Conservation (phyloP, 2,888 invertebrate genomes). For the Carpatolechia fugitivella region DNA sequence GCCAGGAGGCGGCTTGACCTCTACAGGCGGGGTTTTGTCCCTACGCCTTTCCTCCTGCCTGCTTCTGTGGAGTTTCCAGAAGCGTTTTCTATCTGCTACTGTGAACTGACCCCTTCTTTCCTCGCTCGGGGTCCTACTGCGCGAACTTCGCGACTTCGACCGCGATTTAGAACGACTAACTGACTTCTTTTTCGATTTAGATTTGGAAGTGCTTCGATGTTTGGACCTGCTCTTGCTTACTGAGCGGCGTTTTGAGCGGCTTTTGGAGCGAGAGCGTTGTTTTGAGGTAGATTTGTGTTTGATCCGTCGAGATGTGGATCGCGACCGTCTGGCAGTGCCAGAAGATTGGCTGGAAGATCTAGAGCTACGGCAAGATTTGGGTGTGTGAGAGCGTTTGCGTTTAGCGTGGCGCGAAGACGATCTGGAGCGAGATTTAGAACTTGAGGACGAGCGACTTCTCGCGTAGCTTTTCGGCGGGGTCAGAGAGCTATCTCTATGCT, state of each 20-base stretch:
- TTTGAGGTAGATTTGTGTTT: conserved; percentile 39
- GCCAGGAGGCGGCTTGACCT: conserved; percentile 64
- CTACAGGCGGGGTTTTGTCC: conserved; percentile 53
- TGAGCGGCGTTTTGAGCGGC: conserved; percentile 46
- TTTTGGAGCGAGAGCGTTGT: conserved; percentile 45
- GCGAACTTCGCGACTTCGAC: conserved; percentile 44
- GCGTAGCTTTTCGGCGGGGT: conserved; percentile 69
- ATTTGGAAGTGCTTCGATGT: conserved; percentile 26
- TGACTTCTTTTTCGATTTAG: conserved; percentile 35
- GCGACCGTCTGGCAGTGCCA: conserved; percentile 37
- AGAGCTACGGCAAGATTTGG: conserved; percentile 33
- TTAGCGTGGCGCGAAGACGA: conserved; percentile 41
- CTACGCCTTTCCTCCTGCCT: conserved; percentile 49
- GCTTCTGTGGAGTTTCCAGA: conserved; percentile 64
- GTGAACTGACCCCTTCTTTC: conserved; percentile 71
- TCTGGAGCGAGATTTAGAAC: conserved; percentile 50
- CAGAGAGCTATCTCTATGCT: conserved; percentile 51
- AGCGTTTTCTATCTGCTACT: conserved; percentile 67
- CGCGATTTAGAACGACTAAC: conserved; percentile 36
- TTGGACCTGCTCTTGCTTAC: conserved; percentile 28
- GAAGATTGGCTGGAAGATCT: conserved; percentile 41
- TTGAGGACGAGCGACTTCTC: conserved; percentile 46
- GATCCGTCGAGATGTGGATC: conserved; percentile 39
- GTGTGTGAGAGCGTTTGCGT: conserved; percentile 33
- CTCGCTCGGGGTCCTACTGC: conserved; percentile 53